A percentile compares a stretch with the other conserved stretches of the same genome.
phyloP scores from a whole-genome alignment of 2,113 vertebrate genomes.

The Tychaedon coryphoeus region DNA sequence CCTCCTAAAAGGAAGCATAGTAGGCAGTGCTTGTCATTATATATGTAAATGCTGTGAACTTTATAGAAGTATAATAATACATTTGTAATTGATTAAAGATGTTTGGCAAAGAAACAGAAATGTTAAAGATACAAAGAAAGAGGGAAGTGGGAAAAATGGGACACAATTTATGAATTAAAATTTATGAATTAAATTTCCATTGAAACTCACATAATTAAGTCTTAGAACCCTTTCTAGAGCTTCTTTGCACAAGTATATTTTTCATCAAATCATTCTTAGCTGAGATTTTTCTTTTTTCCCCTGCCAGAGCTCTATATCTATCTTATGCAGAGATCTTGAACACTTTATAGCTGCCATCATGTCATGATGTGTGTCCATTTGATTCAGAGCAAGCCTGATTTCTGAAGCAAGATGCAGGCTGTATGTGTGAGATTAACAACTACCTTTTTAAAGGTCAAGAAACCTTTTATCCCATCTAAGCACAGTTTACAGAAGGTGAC shows the following conservation, averaged over 20 bases:
- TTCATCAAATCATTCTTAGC: neutral
- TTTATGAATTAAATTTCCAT: neutral
- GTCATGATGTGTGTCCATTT: neutral
- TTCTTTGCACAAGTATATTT: neutral
- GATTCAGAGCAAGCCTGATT: neutral
- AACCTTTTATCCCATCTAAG: neutral
- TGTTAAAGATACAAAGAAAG: neutral
- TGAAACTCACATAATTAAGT: neutral
- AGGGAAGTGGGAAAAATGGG: neutral
- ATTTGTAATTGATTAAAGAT: neutral
- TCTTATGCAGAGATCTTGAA: neutral
- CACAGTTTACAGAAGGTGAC: neutral
- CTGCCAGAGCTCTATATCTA: neutral
- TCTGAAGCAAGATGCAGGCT: neutral
- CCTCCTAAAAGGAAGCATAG: neutral
- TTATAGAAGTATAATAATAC: neutral
- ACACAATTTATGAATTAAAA: neutral
- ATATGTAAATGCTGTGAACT: neutral
- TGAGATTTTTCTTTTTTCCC: neutral
- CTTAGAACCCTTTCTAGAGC: neutral
- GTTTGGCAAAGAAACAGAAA: neutral
- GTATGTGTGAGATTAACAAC: neutral
- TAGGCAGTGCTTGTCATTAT: neutral
- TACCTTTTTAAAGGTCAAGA: neutral
- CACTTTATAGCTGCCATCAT: neutral